These are phyloP conservation scores for Apodemia zela DNA, from an alignment of 2,888 invertebrate genomes.

Conservation along the genomic window DNA sequence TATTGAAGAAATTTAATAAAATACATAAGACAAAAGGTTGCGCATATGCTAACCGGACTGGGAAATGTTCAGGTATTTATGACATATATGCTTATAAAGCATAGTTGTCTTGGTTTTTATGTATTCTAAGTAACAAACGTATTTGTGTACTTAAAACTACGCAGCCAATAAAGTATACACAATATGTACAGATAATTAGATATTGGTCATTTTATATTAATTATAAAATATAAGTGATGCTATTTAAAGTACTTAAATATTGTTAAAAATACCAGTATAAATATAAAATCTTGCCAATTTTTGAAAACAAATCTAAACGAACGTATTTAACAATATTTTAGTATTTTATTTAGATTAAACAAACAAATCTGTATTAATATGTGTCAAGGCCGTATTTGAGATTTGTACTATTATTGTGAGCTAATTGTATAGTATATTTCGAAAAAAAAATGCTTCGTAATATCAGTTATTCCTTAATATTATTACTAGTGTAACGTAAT, in stretches of 20 bases:
- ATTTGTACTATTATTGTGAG: too few relatives aligned
- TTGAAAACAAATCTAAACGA: not conserved
- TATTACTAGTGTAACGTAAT: too few relatives aligned
- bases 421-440: too few relatives aligned
- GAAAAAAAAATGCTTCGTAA: too few relatives aligned
- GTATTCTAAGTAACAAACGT: not conserved
- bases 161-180: not conserved
- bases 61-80: not conserved
- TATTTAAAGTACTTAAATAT: constrained; percentile 3
- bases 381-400: not conserved
- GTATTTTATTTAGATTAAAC: constrained; percentile 12
- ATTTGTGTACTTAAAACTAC: not conserved
- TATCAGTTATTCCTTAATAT: too few relatives aligned
- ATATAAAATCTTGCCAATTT: too few relatives aligned
- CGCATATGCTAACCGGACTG: not conserved
- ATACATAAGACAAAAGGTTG: not conserved
- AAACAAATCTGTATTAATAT: not conserved
- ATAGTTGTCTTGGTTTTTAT: not conserved
- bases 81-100: constrained; percentile 9
- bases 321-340: not conserved
- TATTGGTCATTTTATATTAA: not conserved
- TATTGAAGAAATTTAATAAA: too few relatives aligned
- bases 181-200: constrained; percentile 1
- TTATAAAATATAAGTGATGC: not conserved
- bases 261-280: not conserved